Evolutionary conservation across 2,888 invertebrate genomes (phyloP).

Genomic region (Odontomyia ornata): DNA sequence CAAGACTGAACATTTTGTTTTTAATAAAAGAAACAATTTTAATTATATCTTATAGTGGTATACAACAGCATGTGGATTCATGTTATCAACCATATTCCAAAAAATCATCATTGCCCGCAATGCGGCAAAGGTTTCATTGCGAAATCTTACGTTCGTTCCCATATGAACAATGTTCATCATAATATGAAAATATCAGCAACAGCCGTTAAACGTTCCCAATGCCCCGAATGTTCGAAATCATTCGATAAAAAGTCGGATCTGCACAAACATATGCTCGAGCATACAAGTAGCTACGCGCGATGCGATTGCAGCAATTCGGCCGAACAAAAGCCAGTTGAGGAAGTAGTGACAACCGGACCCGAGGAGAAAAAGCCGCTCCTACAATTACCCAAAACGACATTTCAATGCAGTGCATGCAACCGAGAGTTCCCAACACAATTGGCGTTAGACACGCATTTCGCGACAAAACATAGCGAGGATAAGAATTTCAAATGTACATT

Average conservation of each 20-base stretch:
- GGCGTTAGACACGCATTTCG: slow-evolving; percentile 22
- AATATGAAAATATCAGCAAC: not conserved
- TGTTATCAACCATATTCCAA: slow-evolving; percentile 41
- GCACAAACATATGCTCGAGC: slow-evolving; percentile 40
- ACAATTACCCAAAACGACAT: not conserved
- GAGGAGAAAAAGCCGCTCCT: not conserved
- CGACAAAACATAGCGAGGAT: slow-evolving; percentile 38
- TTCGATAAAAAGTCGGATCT: slow-evolving; percentile 31
- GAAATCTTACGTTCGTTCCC: slow-evolving; percentile 30
- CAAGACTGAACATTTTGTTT: no score
- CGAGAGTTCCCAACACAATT: slow-evolving; percentile 20
- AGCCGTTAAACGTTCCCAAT: slow-evolving; percentile 19
- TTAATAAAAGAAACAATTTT: no score
- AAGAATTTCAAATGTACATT: slow-evolving; percentile 38
- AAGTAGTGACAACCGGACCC: not conserved
- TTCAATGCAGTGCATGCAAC: slow-evolving; percentile 13
- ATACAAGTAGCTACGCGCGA: slow-evolving; percentile 16
- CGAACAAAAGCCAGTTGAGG: not conserved
- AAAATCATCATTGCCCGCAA: slow-evolving; percentile 36
- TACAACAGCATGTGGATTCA: slow-evolving; percentile 44
- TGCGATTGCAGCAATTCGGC: slow-evolving; percentile 32
- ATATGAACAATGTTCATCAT: slow-evolving; percentile 35
- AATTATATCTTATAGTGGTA: not conserved
- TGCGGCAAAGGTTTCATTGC: slow-evolving; percentile 39
- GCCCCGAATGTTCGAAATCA: slow-evolving; percentile 31